Evolutionary conservation across 2,888 invertebrate genomes (phyloP), one percentile per base, ranked within the genome.

Genomic region (Chesias legatella): DNA sequence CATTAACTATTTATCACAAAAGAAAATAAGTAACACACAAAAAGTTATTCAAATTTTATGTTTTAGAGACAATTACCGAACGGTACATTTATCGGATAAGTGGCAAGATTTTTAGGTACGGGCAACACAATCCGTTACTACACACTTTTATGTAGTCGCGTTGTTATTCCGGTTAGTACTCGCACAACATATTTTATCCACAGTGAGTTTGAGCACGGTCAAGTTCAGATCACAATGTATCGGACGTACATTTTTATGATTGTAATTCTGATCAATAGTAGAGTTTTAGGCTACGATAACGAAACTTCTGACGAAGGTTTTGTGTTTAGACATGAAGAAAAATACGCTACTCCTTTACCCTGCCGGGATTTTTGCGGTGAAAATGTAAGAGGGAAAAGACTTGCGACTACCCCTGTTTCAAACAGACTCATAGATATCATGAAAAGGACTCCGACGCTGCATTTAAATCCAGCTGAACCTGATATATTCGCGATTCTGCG

Each of bases 381-480:
- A n/a, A 42, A 37, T 9, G 28, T 7, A 1, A 69, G 67, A 44
- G 64, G 55, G 17, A 72, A 67, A 43, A 69, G 67, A 40, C 7
- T 43, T 3, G 40, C 45, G 1, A 39, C 34, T 10, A 32, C 45
- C 27, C 49, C 48, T 1, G 13, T 65, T 1, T 72, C 53, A 35
- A 83, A 79, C 48, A 69, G 60, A 47, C 57, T 83, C n/a, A 42
- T 82, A 7, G 77, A 84, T 7, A 67, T 60, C 0, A 83, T 84
- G 81, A 47, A 79, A 52, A 62, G 53, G 1, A 78, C 78, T 0
- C 66, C 72, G 1, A 69, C 67, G 51, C 62, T 74, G 11, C 56
- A 69, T 6, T 37, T 75, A 17, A 61, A 65, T 23, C 63, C 60
- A 0, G 65, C 62, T 5, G 66, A 67, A 43, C 64, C 66, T 0